Base-by-base conservation (phyloP, 1,140 invertebrate species). In the Eriosoma lanigerum region DNA sequence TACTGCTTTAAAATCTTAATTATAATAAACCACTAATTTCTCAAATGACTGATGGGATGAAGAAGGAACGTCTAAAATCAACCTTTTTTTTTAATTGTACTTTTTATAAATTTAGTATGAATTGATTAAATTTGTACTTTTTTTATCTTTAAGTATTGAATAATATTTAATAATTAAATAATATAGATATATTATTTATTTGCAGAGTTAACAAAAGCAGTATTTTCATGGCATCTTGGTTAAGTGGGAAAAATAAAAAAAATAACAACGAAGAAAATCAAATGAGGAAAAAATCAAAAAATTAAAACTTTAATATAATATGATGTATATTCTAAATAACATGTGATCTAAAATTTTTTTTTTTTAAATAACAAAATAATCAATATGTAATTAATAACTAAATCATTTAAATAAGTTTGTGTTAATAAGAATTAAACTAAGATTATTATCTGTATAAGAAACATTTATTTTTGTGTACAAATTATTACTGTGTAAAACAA, bases 161-260 rank as follows among this genome's bases (percentile, higher is more conserved):
- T n/a, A n/a, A n/a, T n/a, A 38, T 38, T 38, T 38, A 38, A 38
- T 4, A 38, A 38, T 3, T n/a, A n/a, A n/a, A 8, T 38, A 4
- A 38, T 38, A 38, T 8, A 38, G 3, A 38, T 17, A 12, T 58
- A 26, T 48, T 48, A 8, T 60, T 26, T 78, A 44, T 78, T 58
- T 78, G 29, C 21, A 78, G 75, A 78, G 38, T 60, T 13, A 78
- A 48, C 44, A 78, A 78, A 78, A 78, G 75, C 56, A 60, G 38
- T 12, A 60, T 32, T 29, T 78, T 78, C 15, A 78, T 78, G 75
- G 21, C 54, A 17, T 62, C 75, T 60, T 78, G 75, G 75, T 78
- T 78, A 48, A 1, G 32, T 26, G 75, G 56, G 29, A 60, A 60
- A 26, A 78, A 62, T 44, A 78, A 78, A 46, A 78, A 62, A 52